Evolutionary conservation across 2,113 vertebrate genomes (phyloP), one percentile per base, ranked within the genome.

Genomic region (Dascyllus trimaculatus): DNA sequence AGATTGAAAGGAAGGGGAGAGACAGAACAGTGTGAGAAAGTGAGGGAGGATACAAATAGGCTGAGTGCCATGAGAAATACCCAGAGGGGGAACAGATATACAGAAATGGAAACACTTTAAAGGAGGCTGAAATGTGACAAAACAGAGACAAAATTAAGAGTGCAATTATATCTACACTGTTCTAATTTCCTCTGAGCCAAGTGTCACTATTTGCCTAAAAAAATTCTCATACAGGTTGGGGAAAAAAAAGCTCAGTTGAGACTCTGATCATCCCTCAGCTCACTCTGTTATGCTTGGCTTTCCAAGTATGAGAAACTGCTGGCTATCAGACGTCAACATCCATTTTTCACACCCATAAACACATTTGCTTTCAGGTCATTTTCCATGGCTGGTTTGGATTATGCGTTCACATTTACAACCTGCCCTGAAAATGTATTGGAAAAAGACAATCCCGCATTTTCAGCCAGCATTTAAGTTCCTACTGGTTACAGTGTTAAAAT

Each of bases 321-420:
- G 46, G 26, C 56, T 67, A 86, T 80, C 81, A 76, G 40, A 78
- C 43, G 71, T 81, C 77, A 74, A 66, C 73, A 69, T 82, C 38
- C 8, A 80, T 89, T 75, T 78, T 65, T 72, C 53, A 48, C 65
- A 72, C 35, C 38, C 40, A 59, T 71, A 65, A 77, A 84, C 77
- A 46, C 59, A 48, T 13, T 54, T 0, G 0, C 45, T 80, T 85
- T 72, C 7, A 4, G 70, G 70, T 85, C 65, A 71, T 67, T 74
- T 71, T 65, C 17, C 21, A 8, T 49, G 46, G 54, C 64, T 85
- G 74, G 71, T 84, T 74, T 69, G 60, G 56, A 57, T 81, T 35
- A 59, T 74, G 43, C 29, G 35, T 45, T 59, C 63, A 51, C 45
- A 59, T 85, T 78, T 69, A 19, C 38, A 80, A 68, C 35, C 25